These are phyloP conservation scores for Chloroclystis v-ata DNA, from an alignment of 2,888 invertebrate species.

Conservation along the genomic window DNA sequence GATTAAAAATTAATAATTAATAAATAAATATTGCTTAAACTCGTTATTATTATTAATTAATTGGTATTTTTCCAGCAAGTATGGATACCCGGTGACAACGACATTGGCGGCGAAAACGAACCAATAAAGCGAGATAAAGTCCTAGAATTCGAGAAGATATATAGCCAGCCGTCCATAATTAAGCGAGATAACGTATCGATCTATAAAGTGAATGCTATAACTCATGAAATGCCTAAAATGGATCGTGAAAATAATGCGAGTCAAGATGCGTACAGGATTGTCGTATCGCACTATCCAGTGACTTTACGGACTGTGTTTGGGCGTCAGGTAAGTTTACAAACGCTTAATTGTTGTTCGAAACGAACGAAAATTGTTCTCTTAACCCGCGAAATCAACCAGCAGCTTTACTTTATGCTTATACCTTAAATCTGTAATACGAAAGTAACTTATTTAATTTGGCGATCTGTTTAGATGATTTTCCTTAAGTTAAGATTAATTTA, in stretches of 20 bases:
- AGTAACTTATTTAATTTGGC: too few species aligned
- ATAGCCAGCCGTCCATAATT: conserved; percentile 83
- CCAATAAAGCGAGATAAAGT: conserved; percentile 83
- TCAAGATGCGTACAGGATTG: conserved; percentile 76
- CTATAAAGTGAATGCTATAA: conserved; percentile 86
- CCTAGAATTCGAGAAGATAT: conserved; percentile 84
- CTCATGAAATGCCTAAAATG: conserved; percentile 77
- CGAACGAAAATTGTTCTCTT: too few species aligned
- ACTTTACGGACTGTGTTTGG: conserved; percentile 50
- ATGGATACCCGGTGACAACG: conserved; percentile 97
- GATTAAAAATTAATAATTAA: too few species aligned
- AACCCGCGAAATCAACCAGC: too few species aligned
- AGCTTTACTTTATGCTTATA: too few species aligned
- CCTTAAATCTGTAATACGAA: too few species aligned
- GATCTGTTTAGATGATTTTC: too few species aligned
- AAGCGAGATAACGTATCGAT: conserved; percentile 81
- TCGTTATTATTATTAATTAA: too few species aligned
- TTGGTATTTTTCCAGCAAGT: conserved; percentile 77
- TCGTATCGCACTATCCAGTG: conserved; percentile 86
- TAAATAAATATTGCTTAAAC: too few species aligned
- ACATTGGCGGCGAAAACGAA: conserved; percentile 95
- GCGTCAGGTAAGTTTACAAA: conserved; percentile 49
- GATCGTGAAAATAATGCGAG: conserved; percentile 22
- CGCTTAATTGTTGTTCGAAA: too few species aligned
- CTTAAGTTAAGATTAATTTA: too few species aligned